Percentiles rank a stretch among this genome's conserved stretches.
Evolutionary conservation across 2,888 invertebrate genomes (phyloP).

Genomic region (Epirrita christyi): DNA sequence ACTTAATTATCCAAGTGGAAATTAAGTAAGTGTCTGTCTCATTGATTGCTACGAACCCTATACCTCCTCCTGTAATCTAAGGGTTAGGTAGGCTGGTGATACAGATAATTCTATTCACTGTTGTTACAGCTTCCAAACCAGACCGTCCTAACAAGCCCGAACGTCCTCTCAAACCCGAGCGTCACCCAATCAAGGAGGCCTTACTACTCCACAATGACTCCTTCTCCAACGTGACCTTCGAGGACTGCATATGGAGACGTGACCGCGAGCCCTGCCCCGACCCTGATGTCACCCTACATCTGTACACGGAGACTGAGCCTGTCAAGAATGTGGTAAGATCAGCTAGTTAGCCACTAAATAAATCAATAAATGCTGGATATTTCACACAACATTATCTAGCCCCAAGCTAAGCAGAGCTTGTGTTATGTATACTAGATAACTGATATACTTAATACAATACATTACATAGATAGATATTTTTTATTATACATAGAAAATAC

Average conservation of each 20-base stretch:
- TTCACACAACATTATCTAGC: too few relatives aligned
- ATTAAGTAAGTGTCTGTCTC: too few relatives aligned
- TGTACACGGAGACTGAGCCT: conserved; percentile 86
- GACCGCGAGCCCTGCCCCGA: conserved; percentile 90
- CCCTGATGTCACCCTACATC: conserved; percentile 86
- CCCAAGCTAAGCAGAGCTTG: too few relatives aligned
- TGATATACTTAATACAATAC: too few relatives aligned
- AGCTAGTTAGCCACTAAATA: not conserved
- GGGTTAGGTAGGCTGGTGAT: too few relatives aligned
- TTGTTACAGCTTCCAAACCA: conserved; percentile 8
- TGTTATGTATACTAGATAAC: too few relatives aligned
- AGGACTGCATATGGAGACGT: conserved; percentile 89
- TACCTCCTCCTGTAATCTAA: too few relatives aligned
- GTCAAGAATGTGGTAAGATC: conserved; percentile 71
- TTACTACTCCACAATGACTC: conserved; percentile 85
- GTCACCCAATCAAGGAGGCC: conserved; percentile 86
- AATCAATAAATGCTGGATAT: too few relatives aligned
- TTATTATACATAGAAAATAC: too few relatives aligned
- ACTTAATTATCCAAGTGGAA: too few relatives aligned
- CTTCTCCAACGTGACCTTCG: conserved; percentile 84
- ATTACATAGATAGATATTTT: too few relatives aligned
- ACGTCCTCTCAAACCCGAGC: conserved; percentile 43
- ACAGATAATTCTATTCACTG: not conserved
- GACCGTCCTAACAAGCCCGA: conserved; percentile 60
- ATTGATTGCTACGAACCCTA: too few relatives aligned